phyloP scores from a whole-genome alignment of 2,113 vertebrate species.

The Gorsachius goisagi region DNA sequence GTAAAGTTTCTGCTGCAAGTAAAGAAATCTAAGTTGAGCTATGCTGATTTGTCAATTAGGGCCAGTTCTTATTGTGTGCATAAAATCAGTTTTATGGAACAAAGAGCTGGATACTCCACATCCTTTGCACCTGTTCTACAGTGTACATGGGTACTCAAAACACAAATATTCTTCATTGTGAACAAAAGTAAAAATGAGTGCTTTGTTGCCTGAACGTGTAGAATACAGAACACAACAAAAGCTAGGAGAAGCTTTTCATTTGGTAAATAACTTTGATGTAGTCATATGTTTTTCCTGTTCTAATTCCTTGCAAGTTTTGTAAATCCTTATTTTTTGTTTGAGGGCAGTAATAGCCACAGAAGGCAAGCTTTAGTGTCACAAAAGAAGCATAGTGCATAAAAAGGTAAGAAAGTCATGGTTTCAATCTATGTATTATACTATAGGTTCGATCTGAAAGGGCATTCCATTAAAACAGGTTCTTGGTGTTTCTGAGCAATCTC shows the following conservation, averaged over 20 bases:
- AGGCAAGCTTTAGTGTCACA: not conserved
- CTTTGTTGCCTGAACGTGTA: not conserved
- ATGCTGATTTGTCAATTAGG: not conserved
- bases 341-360: not conserved
- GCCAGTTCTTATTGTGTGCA: not conserved
- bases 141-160: not conserved
- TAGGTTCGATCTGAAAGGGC: not conserved
- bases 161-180: not conserved
- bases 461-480: not conserved
- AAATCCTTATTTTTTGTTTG: not conserved
- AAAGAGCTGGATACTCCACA: not conserved
- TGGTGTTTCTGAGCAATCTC: not conserved
- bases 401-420: not conserved
- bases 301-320: not conserved
- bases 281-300: not conserved
- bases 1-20: not conserved
- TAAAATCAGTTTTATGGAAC: not conserved
- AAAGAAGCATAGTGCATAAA: not conserved
- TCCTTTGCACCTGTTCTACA: not conserved
- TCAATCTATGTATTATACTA: not conserved
- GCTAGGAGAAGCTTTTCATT: not conserved
- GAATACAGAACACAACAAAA: not conserved
- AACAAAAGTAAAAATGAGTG: not conserved
- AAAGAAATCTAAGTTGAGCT: not conserved
- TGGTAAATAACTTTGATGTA: not conserved